These are phyloP conservation scores for Rhizoglyphus robini DNA, from an alignment of 1,140 invertebrate species.

Conservation along the genomic window DNA sequence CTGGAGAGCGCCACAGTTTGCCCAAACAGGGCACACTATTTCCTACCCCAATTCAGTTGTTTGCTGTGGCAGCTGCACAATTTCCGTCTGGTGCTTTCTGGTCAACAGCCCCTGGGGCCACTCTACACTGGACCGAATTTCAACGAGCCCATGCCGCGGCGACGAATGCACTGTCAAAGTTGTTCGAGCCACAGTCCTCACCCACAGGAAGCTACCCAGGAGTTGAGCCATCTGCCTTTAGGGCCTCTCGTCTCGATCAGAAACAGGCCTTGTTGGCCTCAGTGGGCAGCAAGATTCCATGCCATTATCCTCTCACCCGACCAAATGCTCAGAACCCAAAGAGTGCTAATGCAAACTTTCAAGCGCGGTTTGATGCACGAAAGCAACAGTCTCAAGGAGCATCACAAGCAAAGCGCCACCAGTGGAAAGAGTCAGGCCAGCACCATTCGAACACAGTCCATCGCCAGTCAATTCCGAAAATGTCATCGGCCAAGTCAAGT, in stretches of 20 bases:
- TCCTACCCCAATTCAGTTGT: conserved; percentile 23
- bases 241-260: background rate
- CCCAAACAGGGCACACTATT: conserved; percentile 28
- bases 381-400: background rate
- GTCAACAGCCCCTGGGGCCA: background rate
- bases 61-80: background rate
- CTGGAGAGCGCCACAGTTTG: conserved; percentile 23
- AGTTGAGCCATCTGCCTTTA: background rate
- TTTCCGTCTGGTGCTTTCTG: background rate
- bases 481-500: background rate
- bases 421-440: background rate
- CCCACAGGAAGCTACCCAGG: background rate
- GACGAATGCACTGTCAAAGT: background rate
- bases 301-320: background rate
- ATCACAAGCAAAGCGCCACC: background rate
- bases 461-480: conserved; percentile 26
- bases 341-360: background rate
- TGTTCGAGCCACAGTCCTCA: background rate
- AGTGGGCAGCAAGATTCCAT: background rate
- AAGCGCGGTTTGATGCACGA: background rate
- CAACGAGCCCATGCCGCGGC: conserved; percentile 1
- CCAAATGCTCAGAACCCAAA: background rate
- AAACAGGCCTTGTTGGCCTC: background rate
- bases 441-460: conserved; percentile 35
- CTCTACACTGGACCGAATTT: background rate